These are phyloP conservation scores for Ciconia boyciana DNA, from an alignment of 2,113 vertebrate genomes.

Conservation along the genomic window DNA sequence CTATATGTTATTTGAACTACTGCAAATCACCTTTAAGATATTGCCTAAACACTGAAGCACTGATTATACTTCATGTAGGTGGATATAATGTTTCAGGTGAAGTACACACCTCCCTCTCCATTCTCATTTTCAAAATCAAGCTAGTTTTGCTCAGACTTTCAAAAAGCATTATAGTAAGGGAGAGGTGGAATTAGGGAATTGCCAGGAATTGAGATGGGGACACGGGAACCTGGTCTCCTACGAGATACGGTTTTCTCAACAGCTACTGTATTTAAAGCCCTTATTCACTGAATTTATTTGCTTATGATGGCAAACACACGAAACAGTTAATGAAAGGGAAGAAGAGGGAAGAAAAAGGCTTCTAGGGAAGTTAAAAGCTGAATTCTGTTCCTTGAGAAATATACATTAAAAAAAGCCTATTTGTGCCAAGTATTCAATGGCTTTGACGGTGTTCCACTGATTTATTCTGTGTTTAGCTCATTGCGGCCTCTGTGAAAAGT, in stretches of 20 bases:
- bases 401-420: neutral
- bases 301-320: neutral
- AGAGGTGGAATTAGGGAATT: neutral
- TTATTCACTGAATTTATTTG: neutral
- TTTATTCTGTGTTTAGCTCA: neutral
- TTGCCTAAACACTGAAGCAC: neutral
- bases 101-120: neutral
- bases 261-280: neutral
- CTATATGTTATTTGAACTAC: neutral
- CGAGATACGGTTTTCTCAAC: neutral
- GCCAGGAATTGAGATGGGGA: neutral
- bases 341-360: neutral
- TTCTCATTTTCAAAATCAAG: neutral
- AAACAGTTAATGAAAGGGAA: neutral
- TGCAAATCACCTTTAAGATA: conserved; percentile 28
- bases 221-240: neutral
- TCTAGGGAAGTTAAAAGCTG: neutral
- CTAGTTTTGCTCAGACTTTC: neutral
- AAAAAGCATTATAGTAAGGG: neutral
- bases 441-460: neutral
- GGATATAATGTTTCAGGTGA: neutral
- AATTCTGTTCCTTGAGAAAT: neutral
- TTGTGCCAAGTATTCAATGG: neutral
- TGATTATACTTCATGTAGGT: neutral
- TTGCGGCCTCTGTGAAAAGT: neutral